Conservation (phyloP, 2,113 vertebrate genomes). For the Mus spicilegus region DNA sequence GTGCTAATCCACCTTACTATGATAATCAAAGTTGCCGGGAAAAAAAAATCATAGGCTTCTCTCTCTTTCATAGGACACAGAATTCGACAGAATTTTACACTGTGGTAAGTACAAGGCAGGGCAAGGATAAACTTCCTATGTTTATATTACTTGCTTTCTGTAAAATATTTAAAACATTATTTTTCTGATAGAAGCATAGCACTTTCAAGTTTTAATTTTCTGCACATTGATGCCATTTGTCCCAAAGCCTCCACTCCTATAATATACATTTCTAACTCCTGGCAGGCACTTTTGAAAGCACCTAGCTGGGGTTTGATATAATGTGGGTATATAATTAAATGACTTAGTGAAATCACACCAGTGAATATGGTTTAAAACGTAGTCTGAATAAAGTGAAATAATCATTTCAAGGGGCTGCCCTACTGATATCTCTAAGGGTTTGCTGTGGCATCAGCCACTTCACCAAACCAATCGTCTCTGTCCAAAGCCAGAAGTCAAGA, state of each 20-base stretch:
- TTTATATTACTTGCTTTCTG: neutral
- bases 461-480: conserved; percentile 67
- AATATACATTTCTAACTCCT: neutral
- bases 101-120: neutral
- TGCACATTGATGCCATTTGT: neutral
- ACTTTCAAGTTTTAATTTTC: neutral
- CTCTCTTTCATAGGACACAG: neutral
- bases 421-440: conserved; percentile 21
- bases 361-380: neutral
- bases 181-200: neutral
- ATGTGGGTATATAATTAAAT: neutral
- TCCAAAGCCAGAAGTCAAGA: conserved; percentile 63
- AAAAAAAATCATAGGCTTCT: neutral
- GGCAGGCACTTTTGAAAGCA: neutral
- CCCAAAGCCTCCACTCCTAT: neutral
- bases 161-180: neutral
- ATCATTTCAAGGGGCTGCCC: neutral
- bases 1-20: neutral
- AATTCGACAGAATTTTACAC: neutral
- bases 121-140: neutral
- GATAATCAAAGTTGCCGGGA: neutral
- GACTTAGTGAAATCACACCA: neutral
- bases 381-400: neutral
- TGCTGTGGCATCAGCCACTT: neutral
- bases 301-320: neutral